Evolutionary conservation across 2,113 vertebrate genomes (phyloP), one percentile per base, ranked within the genome.

Genomic region (Xenopus laevis): DNA sequence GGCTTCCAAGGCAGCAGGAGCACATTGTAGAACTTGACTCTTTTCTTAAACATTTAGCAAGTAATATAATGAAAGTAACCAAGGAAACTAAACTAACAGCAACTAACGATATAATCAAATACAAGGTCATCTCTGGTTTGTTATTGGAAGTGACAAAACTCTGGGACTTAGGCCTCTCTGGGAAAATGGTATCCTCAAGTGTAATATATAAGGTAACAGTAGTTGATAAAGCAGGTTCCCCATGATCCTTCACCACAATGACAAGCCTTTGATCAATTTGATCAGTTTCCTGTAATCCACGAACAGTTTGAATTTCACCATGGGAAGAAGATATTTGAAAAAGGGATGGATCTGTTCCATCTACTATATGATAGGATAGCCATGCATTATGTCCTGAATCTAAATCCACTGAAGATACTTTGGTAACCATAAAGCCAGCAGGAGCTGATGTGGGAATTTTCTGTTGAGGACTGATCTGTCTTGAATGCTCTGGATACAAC

Each of bases 341-440:
- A 78, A 91, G 81, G 77, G 81, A 81, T 58, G 68, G 47, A 71
- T 84, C 82, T 47, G 85, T 84, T 71, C 82, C 82, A 78, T 87
- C 80, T 10, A 80, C 53, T 65, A 88, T 23, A 63, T 78, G 87
- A 81, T 89, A 90, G 13, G 83, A 86, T 78, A 89, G 82, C 87
- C 85, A 88, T 50, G 88, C 84, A 77, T 89, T 90, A 74, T 86
- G 84, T 16, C 89, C 89, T 59, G 88, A 86, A 73, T 89, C 88
- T 9, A 85, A 77, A 74, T 87, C 88, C 82, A 88, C 87, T 5
- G 88, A 87, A 52, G 0, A 87, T 84, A 71, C 86, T 82, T 80
- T 88, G 88, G 10, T 84, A 87, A 88, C 85, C 60, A 89, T 81
- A 74, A 85, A 84, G 30, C 85, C 87, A 11, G 89, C 79, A 62